These are phyloP conservation scores for Drosophila ironensis DNA, from an alignment of 1,140 invertebrate species.

Conservation along the genomic window DNA sequence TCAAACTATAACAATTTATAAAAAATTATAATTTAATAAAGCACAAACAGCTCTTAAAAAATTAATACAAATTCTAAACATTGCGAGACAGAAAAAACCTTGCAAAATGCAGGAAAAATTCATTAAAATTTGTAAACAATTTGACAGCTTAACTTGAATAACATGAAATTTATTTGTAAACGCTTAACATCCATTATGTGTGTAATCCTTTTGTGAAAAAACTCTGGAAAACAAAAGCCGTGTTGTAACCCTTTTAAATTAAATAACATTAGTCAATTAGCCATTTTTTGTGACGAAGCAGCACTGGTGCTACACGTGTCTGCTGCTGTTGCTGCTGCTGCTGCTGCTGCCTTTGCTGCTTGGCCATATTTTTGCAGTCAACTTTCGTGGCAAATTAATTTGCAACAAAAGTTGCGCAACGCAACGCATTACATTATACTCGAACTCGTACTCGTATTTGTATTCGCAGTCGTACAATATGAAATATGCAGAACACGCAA, in stretches of 20 bases:
- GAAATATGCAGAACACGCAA: constrained; percentile 60
- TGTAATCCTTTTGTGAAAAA: neutral
- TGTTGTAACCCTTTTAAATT: neutral
- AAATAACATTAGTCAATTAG: neutral
- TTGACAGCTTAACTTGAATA: too few relatives aligned
- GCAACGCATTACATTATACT: constrained; percentile 57
- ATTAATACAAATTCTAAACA: too few relatives aligned
- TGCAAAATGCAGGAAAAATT: too few relatives aligned
- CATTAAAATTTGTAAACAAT: too few relatives aligned
- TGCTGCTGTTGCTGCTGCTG: neutral
- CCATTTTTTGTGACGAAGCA: neutral
- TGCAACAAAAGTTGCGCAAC: constrained; percentile 70
- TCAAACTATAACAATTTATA: too few relatives aligned
- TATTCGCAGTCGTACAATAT: too few relatives aligned
- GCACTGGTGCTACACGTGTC: constrained; percentile 38
- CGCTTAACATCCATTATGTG: too few relatives aligned
- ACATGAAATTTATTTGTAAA: too few relatives aligned
- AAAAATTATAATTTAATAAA: too few relatives aligned
- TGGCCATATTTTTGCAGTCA: constrained; percentile 59
- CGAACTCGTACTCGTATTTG: too few relatives aligned
- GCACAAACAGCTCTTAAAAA: too few relatives aligned
- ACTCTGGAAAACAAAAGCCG: neutral
- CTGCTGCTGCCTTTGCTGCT: neutral
- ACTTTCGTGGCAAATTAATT: constrained; percentile 77
- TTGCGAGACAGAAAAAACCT: too few relatives aligned